Conservation (phyloP, 2,113 vertebrate genomes). For the Mirounga angustirostris region DNA sequence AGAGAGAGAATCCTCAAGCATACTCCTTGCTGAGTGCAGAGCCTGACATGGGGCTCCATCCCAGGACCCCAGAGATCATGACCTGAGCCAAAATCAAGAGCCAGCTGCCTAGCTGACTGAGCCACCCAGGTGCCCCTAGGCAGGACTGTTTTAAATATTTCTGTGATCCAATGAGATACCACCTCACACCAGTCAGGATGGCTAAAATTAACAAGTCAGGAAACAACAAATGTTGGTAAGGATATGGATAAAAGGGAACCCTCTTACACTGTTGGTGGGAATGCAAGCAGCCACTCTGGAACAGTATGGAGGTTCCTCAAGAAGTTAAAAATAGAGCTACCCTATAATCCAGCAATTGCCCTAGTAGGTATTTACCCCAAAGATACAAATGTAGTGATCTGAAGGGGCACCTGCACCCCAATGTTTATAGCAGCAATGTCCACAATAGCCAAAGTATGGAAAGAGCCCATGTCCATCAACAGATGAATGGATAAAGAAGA, state of each 20-base stretch:
- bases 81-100: not conserved
- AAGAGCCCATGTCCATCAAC: not conserved
- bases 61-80: not conserved
- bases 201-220: not conserved
- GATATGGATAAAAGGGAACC: not conserved
- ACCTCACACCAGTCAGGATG: not conserved
- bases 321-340: not conserved
- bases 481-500: no score
- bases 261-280: not conserved
- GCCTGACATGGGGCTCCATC: not conserved
- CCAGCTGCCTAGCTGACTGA: not conserved
- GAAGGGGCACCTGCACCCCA: not conserved
- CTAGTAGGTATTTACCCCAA: not conserved
- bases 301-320: not conserved
- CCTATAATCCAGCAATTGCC: no score
- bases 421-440: not conserved
- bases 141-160: not conserved
- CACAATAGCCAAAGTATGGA: not conserved
- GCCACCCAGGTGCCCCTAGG: not conserved
- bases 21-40: not conserved
- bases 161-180: not conserved
- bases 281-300: not conserved
- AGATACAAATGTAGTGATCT: not conserved
- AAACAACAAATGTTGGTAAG: not conserved
- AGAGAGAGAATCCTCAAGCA: not conserved